Evolutionary conservation across 2,797 vertebrate species (phyloP).

Genomic region (Nannoperca obscura): DNA sequence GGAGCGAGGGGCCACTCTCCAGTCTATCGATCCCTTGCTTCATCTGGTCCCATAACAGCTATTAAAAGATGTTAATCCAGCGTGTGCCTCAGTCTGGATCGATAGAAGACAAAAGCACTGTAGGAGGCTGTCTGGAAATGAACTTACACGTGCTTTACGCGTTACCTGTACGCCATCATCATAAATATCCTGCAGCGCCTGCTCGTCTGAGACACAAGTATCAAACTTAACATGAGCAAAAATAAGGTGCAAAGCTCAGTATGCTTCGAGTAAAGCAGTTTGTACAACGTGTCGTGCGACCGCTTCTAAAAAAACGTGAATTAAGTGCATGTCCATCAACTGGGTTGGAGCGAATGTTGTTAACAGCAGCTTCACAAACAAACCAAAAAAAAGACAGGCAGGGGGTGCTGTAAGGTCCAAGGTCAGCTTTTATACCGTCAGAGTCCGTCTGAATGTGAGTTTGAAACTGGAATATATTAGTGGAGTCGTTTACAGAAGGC

Average conservation of each 20-base stretch:
- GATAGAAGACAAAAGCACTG: constrained; percentile 60
- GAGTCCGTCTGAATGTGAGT: too few relatives aligned
- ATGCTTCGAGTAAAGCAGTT: background rate
- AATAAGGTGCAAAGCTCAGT: background rate
- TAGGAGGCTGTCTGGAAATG: constrained; percentile 57
- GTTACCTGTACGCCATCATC: background rate
- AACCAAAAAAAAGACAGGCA: too few relatives aligned
- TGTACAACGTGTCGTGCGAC: background rate
- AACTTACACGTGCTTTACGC: constrained; percentile 25
- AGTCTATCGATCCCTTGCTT: constrained; percentile 52
- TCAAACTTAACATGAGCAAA: background rate
- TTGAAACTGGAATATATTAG: too few relatives aligned
- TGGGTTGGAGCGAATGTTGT: too few relatives aligned
- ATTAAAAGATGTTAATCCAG: constrained; percentile 62
- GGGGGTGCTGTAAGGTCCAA: too few relatives aligned
- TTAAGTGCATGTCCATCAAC: too few relatives aligned
- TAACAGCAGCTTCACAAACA: too few relatives aligned
- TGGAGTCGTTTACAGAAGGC: too few relatives aligned
- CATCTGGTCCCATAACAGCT: constrained; percentile 44
- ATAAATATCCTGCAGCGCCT: background rate
- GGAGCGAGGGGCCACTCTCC: constrained; percentile 51
- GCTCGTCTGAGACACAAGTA: background rate
- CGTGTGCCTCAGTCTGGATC: constrained; percentile 42
- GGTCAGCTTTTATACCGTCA: too few relatives aligned
- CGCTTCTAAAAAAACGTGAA: background rate